Evolutionary conservation across 2,888 invertebrate species (phyloP).

Genomic region (Lobophora halterata): DNA sequence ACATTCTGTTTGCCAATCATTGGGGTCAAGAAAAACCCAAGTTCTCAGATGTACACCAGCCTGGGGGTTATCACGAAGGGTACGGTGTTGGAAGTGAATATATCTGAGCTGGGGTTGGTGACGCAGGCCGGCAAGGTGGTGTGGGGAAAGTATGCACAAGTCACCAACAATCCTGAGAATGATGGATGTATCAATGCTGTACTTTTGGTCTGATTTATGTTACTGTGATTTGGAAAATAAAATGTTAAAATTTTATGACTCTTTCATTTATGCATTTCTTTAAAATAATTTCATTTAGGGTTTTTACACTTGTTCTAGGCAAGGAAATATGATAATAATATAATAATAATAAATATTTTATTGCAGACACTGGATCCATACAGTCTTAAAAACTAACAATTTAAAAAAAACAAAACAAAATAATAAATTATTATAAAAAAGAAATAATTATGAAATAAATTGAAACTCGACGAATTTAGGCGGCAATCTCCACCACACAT

Average conservation of each 20-base stretch:
- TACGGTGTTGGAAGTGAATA: conserved; percentile 98
- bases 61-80: conserved; percentile 99
- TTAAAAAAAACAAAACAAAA: too few species aligned
- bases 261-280: too few species aligned
- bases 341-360: too few species aligned
- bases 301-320: too few species aligned
- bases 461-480: too few species aligned
- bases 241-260: conserved; percentile 27
- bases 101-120: conserved; percentile 98
- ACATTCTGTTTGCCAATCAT: conserved; percentile 98
- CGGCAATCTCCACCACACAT: too few species aligned
- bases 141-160: conserved; percentile 99
- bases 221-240: conserved; percentile 35
- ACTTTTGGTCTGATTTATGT: conserved; percentile 88
- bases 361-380: too few species aligned
- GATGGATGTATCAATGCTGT: conserved; percentile 99
- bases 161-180: conserved; percentile 99
- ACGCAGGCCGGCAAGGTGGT: conserved; percentile 99
- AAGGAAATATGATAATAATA: too few species aligned
- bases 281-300: too few species aligned
- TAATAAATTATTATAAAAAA: too few species aligned
- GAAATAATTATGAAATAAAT: too few species aligned
- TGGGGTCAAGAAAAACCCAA: conserved; percentile 99
- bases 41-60: conserved; percentile 97
- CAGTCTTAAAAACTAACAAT: too few species aligned